phyloP scores from a whole-genome alignment of 2,113 vertebrate genomes.

The Atrichornis clamosus region DNA sequence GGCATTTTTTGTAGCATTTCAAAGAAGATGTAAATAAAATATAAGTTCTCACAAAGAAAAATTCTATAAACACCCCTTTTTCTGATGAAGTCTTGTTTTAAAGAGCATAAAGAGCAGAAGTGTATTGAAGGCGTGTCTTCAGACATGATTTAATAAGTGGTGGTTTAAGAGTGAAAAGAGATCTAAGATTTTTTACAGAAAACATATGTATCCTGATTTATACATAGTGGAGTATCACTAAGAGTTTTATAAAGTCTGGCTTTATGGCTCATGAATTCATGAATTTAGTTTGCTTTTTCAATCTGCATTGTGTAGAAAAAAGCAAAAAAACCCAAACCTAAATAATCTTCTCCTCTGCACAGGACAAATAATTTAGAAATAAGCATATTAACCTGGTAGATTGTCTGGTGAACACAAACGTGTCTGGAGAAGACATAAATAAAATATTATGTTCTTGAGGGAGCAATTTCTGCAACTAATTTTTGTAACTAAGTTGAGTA shows the following conservation, averaged over 20 bases:
- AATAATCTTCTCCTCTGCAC: neutral
- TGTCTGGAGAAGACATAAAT: neutral
- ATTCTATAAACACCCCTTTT: neutral
- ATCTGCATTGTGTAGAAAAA: neutral
- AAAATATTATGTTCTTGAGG: neutral
- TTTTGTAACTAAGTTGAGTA: neutral
- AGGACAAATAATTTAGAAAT: neutral
- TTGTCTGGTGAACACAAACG: neutral
- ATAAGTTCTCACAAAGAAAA: neutral
- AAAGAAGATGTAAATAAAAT: neutral
- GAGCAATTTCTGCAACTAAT: neutral
- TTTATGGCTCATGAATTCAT: neutral
- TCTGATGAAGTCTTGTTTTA: neutral
- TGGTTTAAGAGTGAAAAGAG: neutral
- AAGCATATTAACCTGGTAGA: neutral
- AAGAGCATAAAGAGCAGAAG: neutral
- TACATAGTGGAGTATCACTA: neutral
- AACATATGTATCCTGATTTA: neutral
- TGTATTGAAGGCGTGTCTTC: neutral
- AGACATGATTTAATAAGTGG: neutral
- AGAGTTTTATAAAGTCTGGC: neutral
- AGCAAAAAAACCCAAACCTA: rapidly evolving
- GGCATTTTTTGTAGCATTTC: neutral
- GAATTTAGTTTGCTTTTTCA: neutral
- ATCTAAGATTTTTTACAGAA: neutral